Evolutionary conservation across 2,888 invertebrate species (phyloP).

Genomic region (Alcis repandata): DNA sequence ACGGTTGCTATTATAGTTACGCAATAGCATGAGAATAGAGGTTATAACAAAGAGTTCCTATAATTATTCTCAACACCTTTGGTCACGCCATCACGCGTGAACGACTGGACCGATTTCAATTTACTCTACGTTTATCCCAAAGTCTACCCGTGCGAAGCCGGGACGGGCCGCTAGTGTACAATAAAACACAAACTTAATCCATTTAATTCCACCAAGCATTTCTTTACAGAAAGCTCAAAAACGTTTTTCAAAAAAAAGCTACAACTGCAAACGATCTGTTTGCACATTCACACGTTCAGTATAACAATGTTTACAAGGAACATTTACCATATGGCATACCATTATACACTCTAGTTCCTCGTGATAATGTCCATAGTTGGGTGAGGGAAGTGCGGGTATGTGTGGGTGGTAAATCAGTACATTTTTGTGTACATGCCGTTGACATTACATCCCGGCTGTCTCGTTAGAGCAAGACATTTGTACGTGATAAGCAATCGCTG

Average conservation of each 20-base stretch:
- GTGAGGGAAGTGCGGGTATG: neutral
- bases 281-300: slow-evolving; percentile 18
- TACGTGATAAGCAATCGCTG: slow-evolving; percentile 12
- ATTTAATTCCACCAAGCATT: neutral
- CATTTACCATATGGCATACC: slow-evolving; percentile 5
- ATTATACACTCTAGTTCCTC: slow-evolving; percentile 1
- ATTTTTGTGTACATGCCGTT: slow-evolving; percentile 24
- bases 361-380: neutral
- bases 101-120: too few species aligned
- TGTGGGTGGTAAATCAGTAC: slow-evolving; percentile 13
- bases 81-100: too few species aligned
- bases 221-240: neutral
- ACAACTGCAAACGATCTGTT: slow-evolving; percentile 13
- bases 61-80: too few species aligned
- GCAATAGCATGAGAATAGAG: too few species aligned
- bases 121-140: too few species aligned
- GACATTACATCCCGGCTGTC: slow-evolving; percentile 21
- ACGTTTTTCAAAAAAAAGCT: slow-evolving; percentile 7
- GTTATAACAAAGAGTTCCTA: too few species aligned
- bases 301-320: slow-evolving; percentile 21
- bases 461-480: slow-evolving; percentile 23
- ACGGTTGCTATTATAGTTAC: too few species aligned
- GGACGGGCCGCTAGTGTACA: neutral
- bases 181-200: neutral
- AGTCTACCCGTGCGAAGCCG: too few species aligned